These are phyloP conservation scores for Chromobotia macracanthus DNA, from an alignment of 2,797 vertebrate genomes.

Conservation along the genomic window DNA sequence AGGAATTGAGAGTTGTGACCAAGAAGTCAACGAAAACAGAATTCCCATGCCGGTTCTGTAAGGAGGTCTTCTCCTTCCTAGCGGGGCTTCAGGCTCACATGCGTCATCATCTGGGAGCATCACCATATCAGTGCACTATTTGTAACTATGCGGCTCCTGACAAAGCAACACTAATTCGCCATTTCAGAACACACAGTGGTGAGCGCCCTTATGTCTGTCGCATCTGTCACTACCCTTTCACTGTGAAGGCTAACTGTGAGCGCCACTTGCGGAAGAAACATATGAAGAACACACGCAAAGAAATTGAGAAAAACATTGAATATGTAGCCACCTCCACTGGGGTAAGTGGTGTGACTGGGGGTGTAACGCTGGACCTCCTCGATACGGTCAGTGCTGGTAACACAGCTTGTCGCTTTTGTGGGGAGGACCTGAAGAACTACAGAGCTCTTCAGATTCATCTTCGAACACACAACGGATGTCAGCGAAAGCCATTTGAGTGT, in stretches of 20 bases:
- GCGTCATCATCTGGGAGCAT: conserved; percentile 91
- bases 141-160: conserved; percentile 95
- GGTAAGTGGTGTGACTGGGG: conserved; percentile 64
- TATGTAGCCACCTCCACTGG: conserved; percentile 84
- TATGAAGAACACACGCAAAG: conserved; percentile 92
- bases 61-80: conserved; percentile 90
- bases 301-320: conserved; percentile 96
- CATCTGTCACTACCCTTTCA: conserved; percentile 97
- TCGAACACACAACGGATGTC: conserved; percentile 90
- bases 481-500: conserved; percentile 93
- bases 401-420: conserved; percentile 88
- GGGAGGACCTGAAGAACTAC: conserved; percentile 89
- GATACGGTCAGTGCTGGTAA: conserved; percentile 77
- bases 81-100: conserved; percentile 92
- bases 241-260: conserved; percentile 98
- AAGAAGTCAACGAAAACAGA: conserved; percentile 83
- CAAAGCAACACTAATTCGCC: conserved; percentile 94
- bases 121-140: conserved; percentile 95
- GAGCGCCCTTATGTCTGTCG: conserved; percentile 96
- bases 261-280: conserved; percentile 97
- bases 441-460: conserved; percentile 93
- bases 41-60: conserved; percentile 92
- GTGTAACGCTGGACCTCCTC: conserved; percentile 78
- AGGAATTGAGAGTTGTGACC: conserved; percentile 73
- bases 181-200: conserved; percentile 93